A percentile compares a stretch with the other conserved stretches of the same genome.
Evolutionary conservation across 2,113 vertebrate species (phyloP).

Genomic region (Aythya baeri): DNA sequence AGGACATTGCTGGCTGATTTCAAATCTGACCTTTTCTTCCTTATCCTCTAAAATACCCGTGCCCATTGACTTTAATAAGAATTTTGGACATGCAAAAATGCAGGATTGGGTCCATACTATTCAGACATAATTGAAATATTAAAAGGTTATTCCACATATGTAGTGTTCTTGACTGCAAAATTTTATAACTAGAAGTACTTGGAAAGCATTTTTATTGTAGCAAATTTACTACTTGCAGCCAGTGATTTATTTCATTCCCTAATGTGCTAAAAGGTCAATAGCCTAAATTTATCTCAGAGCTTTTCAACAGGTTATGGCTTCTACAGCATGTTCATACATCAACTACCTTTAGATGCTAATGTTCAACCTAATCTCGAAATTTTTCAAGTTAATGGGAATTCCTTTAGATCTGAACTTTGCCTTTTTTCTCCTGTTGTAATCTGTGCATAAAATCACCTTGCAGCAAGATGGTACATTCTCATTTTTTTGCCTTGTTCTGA

Average conservation of each 20-base stretch:
- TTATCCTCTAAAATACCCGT: neutral
- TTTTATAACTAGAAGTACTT: constrained; percentile 2
- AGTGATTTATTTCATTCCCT: constrained; percentile 57
- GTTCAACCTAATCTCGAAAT: neutral
- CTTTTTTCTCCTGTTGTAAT: neutral
- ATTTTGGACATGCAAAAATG: neutral
- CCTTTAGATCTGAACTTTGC: constrained; percentile 30
- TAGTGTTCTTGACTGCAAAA: constrained; percentile 27
- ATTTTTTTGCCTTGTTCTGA: constrained; percentile 60
- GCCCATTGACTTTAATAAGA: neutral
- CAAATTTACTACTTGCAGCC: constrained; percentile 39
- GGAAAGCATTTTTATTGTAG: constrained; percentile 58
- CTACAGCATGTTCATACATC: neutral
- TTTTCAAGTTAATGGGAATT: constrained; percentile 27
- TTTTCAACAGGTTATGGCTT: constrained; percentile 69
- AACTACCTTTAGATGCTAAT: constrained; percentile 4
- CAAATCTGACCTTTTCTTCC: neutral
- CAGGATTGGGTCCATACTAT: neutral
- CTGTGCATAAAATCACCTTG: constrained; percentile 55
- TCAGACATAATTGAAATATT: constrained; percentile 24
- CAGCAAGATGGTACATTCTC: constrained; percentile 8
- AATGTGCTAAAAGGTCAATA: constrained; percentile 47
- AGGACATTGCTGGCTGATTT: neutral
- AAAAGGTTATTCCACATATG: constrained; percentile 31
- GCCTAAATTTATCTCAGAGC: constrained; percentile 53